These are phyloP conservation scores for Eutrigla gurnardus DNA, from an alignment of 2,797 vertebrate genomes.

Conservation along the genomic window DNA sequence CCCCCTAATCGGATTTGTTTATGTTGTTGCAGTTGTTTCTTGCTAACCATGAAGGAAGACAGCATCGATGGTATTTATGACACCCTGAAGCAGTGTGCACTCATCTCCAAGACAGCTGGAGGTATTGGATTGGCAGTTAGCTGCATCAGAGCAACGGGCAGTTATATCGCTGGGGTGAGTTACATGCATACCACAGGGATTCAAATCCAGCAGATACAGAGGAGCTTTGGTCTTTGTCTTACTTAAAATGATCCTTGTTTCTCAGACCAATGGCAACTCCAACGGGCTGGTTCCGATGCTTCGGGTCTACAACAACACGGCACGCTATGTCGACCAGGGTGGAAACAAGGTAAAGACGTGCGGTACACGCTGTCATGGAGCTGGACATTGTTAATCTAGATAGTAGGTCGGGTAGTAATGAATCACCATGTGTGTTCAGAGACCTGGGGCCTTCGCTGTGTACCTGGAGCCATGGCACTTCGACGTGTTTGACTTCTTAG, in stretches of 20 bases:
- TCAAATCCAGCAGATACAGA: background rate
- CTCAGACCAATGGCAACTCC: conserved; percentile 92
- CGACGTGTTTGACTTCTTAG: conserved; percentile 96
- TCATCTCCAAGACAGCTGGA: conserved; percentile 98
- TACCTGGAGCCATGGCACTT: conserved; percentile 97
- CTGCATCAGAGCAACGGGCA: conserved; percentile 95
- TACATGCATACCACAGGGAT: background rate
- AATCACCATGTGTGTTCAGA: conserved; percentile 63
- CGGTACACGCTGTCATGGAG: background rate
- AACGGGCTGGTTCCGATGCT: conserved; percentile 98
- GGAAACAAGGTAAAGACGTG: conserved; percentile 88
- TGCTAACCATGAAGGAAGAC: conserved; percentile 95
- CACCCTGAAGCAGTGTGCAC: conserved; percentile 94
- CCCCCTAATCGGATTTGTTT: background rate
- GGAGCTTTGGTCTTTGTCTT: background rate
- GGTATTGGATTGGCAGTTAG: conserved; percentile 96
- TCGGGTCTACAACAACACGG: conserved; percentile 97
- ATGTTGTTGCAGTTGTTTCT: conserved; percentile 86
- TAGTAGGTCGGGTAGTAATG: background rate
- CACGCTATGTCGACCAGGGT: conserved; percentile 97
- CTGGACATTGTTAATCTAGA: background rate
- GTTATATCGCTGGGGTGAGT: conserved; percentile 93
- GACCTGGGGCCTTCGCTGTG: conserved; percentile 96
- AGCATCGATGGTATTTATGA: conserved; percentile 97
- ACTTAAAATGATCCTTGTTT: conserved; percentile 15